Evolutionary conservation across 2,113 vertebrate genomes (phyloP).

Genomic region (Montifringilla adamsi): DNA sequence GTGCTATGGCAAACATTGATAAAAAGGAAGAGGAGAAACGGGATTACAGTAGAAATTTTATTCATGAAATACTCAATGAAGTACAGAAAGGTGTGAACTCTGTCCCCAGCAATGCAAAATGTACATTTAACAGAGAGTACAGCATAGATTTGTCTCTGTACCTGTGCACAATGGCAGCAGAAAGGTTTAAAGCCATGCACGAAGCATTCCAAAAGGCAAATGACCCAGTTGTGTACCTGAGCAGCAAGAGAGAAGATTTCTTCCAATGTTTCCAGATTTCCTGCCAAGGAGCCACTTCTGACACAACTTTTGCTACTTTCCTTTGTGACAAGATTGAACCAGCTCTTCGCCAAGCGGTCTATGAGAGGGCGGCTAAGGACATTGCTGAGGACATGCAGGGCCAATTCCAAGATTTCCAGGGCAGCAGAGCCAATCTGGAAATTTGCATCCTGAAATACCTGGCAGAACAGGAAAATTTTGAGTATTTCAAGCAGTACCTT

Average conservation of each 20-base stretch:
- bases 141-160: constrained; percentile 45
- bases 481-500: constrained; percentile 65
- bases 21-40: too few relatives aligned
- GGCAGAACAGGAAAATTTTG: constrained; percentile 73
- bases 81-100: background rate
- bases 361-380: constrained; percentile 32
- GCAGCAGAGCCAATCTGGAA: constrained; percentile 72
- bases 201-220: constrained; percentile 51
- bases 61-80: constrained; percentile 46
- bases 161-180: constrained; percentile 34
- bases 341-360: background rate
- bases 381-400: constrained; percentile 59
- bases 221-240: constrained; percentile 45
- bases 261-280: background rate
- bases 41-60: constrained; percentile 19
- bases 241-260: constrained; percentile 65
- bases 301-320: constrained; percentile 62
- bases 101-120: background rate
- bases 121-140: constrained; percentile 34
- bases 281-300: constrained; percentile 44
- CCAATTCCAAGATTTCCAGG: constrained; percentile 56
- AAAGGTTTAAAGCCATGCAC: constrained; percentile 58
- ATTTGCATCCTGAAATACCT: constrained; percentile 70
- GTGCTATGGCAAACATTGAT: too few relatives aligned
- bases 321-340: constrained; percentile 70